phyloP scores from a whole-genome alignment of 2,113 vertebrate species.

The Pristiophorus japonicus region DNA sequence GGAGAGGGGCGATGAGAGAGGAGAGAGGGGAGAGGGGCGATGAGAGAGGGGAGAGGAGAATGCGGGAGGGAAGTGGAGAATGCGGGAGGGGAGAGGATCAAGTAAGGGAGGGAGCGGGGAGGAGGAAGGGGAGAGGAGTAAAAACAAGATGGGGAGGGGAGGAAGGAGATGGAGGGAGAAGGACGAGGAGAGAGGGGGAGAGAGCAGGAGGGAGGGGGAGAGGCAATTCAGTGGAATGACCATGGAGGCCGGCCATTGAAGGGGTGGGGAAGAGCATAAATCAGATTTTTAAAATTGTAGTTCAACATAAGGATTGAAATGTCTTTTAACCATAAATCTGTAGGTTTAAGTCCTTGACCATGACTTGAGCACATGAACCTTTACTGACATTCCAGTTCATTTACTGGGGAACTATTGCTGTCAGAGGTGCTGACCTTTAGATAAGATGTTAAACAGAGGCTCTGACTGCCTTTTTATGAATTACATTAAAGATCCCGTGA shows the following conservation, averaged over 20 bases:
- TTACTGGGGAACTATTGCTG: not conserved
- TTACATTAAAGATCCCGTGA: not conserved
- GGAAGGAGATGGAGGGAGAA: too few species aligned
- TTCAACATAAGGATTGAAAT: not conserved
- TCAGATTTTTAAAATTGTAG: constrained; percentile 38
- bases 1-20: too few species aligned
- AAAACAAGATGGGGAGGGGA: not conserved
- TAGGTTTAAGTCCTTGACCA: not conserved
- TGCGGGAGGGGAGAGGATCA: too few species aligned
- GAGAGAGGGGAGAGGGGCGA: constrained; percentile 43
- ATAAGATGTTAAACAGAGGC: not conserved
- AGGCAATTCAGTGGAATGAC: not conserved
- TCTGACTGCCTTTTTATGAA: not conserved
- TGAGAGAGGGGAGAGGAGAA: constrained; percentile 39
- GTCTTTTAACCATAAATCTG: not conserved
- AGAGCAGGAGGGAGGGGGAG: not conserved
- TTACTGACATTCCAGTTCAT: not conserved
- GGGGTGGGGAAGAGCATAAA: not conserved
- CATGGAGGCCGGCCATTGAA: not conserved
- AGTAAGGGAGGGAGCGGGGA: too few species aligned
- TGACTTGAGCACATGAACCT: not conserved
- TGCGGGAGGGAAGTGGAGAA: not conserved
- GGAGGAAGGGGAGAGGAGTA: too few species aligned
- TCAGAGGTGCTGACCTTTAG: not conserved
- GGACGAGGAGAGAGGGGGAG: too few species aligned